Base-by-base conservation (phyloP, 35 echinoderm and acorn worm species). In the Apostichopus californicus region DNA sequence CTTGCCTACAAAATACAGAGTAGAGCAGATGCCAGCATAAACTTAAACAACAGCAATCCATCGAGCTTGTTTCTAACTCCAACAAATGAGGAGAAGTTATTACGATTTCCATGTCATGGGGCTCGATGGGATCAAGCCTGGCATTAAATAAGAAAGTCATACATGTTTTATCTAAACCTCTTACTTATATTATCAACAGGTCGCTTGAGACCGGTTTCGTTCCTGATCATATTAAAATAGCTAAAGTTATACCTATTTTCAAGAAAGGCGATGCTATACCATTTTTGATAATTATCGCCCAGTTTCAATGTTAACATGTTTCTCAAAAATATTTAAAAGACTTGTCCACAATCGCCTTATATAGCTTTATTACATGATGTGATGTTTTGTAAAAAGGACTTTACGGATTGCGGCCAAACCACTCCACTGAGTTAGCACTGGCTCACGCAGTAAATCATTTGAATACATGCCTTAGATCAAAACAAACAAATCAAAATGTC, bases 1-100 rank as follows among this genome's bases (percentile, higher is more conserved):
- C 26, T 82, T 82, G 80, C 80, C 80, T 82, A 24, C 55, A 82
- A 24, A 82, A 82, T 82, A 82, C 80, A 82, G 80, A 14, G 80
- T 52, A 82, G 55, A 10, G 34, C 28, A 12, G 55, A 82, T 54
- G 80, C 52, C 17, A 82, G 52, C n/a, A 13, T 54, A 82, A 54
- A 82, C 55, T 56, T 82, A 82, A 82, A 82, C 34, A 52, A 52
- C 14, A 82, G 80, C 80, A 82, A 82, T 57, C 53, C 80, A 54
- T 82, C 80, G 55, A 82, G 25, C 13, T 54, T 82, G 10, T 82
- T 54, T 82, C 52, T 82, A 11, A 82, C 80, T 82, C 53, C 53
- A 82, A 82, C 80, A 56, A 52, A 82, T 14, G 80, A 82, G 80
- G 80, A 81, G 79, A 82, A 82, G 80, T 82, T 55, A 82, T 82